Evolutionary conservation across 2,888 invertebrate species (phyloP).

Genomic region (Belgica antarctica): DNA sequence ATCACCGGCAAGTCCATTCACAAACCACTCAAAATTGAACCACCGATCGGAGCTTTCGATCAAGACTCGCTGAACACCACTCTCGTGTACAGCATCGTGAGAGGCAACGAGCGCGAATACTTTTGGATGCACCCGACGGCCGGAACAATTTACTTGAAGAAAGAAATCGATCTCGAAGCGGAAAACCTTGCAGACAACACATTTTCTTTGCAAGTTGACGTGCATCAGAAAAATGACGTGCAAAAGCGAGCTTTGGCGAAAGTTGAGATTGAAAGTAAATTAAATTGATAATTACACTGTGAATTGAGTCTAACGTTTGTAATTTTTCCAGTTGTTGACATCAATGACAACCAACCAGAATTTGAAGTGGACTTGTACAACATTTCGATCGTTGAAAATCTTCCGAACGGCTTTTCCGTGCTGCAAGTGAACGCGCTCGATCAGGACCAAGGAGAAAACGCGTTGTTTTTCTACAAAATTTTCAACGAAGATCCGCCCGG

Average conservation of each 20-base stretch:
- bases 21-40: conserved; percentile 66
- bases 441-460: conserved; percentile 81
- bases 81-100: conserved; percentile 73
- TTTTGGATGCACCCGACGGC: conserved; percentile 73
- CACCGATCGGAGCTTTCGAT: conserved; percentile 74
- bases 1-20: conserved; percentile 70
- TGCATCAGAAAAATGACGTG: conserved; percentile 75
- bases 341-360: conserved; percentile 82
- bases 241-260: conserved; percentile 71
- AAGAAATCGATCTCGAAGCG: conserved; percentile 77
- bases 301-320: too few species aligned
- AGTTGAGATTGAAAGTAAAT: conserved; percentile 70
- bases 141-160: conserved; percentile 73
- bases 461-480: conserved; percentile 76
- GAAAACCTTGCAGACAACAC: conserved; percentile 72
- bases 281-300: too few species aligned
- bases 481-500: conserved; percentile 64
- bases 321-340: too few species aligned
- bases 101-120: conserved; percentile 74
- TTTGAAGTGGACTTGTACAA: conserved; percentile 88
- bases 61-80: conserved; percentile 76
- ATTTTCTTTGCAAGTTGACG: conserved; percentile 74
- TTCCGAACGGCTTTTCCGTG: conserved; percentile 70
- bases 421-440: conserved; percentile 69
- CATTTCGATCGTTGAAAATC: conserved; percentile 87